Conservation (phyloP, 2,797 vertebrate genomes). For the Etheostoma perlongum region DNA sequence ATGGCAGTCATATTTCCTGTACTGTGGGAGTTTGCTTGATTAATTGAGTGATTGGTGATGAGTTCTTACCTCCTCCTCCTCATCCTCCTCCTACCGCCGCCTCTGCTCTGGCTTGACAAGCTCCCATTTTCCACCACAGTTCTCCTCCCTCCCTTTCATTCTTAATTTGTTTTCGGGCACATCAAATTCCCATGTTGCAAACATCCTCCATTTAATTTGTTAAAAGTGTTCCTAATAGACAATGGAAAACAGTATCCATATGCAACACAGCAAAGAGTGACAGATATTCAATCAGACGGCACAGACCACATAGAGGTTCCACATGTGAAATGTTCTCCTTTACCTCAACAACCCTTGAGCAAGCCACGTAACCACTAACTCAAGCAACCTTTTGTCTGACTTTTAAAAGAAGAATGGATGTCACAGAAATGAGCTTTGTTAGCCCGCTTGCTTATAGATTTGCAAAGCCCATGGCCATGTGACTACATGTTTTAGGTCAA, state of each 20-base stretch:
- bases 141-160: slow-evolving; percentile 27
- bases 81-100: slow-evolving; percentile 26
- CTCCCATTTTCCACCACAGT: slow-evolving; percentile 43
- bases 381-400: not conserved
- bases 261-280: slow-evolving; percentile 44
- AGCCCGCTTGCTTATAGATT: not conserved
- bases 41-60: slow-evolving; percentile 67
- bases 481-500: not conserved
- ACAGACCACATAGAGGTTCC: slow-evolving; percentile 32
- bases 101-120: slow-evolving; percentile 30
- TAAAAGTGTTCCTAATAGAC: slow-evolving; percentile 35
- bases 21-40: slow-evolving; percentile 65
- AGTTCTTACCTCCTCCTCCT: slow-evolving; percentile 45
- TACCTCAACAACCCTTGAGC: slow-evolving; percentile 28
- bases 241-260: slow-evolving; percentile 46
- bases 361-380: slow-evolving; percentile 24
- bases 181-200: slow-evolving; percentile 41
- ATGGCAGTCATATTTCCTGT: slow-evolving; percentile 67
- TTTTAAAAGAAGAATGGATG: not conserved
- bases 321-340: slow-evolving; percentile 34
- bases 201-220: slow-evolving; percentile 44
- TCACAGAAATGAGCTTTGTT: not conserved
- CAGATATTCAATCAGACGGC: slow-evolving; percentile 41
- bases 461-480: not conserved
- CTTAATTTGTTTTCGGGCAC: slow-evolving; percentile 21